Conservation (phyloP, 2,888 invertebrate genomes). For the Eupithecia tripunctaria region DNA sequence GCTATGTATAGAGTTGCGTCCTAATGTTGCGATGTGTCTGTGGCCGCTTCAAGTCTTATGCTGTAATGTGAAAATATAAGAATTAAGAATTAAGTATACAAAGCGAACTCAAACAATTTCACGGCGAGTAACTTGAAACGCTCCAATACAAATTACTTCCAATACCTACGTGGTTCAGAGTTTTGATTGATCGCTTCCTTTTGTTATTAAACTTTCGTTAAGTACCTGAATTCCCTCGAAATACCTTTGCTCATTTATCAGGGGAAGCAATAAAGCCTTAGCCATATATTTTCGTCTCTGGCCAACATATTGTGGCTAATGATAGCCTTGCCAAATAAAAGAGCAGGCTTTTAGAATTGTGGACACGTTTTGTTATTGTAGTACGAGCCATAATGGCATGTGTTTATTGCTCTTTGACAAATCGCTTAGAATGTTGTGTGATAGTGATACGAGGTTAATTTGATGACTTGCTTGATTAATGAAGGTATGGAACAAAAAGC, state of each 20-base stretch:
- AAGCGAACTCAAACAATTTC: conserved; percentile 2
- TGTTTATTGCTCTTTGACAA: conserved; percentile 58
- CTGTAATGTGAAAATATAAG: no score
- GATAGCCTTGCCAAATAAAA: conserved; percentile 67
- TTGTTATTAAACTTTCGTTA: conserved; percentile 39
- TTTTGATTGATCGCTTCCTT: conserved; percentile 35
- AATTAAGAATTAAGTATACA: no score
- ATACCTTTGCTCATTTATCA: conserved; percentile 68
- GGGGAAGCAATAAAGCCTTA: conserved; percentile 66
- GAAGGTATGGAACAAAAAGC: background rate
- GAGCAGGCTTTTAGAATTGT: conserved; percentile 60
- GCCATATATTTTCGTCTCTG: conserved; percentile 64
- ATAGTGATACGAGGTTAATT: background rate
- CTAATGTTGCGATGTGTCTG: no score
- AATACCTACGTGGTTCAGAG: conserved; percentile 25
- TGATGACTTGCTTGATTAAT: background rate
- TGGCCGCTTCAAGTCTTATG: no score
- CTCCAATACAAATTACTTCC: conserved; percentile 10
- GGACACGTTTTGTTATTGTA: conserved; percentile 54
- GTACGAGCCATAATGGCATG: conserved; percentile 50
- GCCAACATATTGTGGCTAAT: conserved; percentile 65
- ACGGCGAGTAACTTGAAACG: background rate
- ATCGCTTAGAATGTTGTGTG: conserved; percentile 38
- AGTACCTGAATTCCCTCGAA: conserved; percentile 30
- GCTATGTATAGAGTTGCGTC: no score